Base-by-base conservation (phyloP, 2,888 invertebrate species). In the Zaprionus lineosus region DNA sequence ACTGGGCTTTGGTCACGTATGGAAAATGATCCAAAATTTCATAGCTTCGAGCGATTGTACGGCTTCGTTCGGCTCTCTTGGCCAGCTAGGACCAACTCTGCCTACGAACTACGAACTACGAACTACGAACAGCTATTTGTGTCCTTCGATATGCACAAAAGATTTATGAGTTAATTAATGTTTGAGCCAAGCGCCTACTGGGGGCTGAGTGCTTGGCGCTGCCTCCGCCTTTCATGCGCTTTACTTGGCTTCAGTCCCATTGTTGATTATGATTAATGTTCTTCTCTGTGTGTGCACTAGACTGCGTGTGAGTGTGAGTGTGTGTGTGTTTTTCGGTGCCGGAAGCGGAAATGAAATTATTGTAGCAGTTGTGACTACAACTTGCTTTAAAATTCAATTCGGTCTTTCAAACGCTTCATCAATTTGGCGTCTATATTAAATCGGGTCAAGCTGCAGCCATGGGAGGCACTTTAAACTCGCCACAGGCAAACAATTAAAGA, bases 131-230 rank as follows among this genome's bases (percentile, higher is more conserved):
- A n/a, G 44, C 70, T 71, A 74, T 69, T 78, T 69, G 67, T 79
- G 81, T 63, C 71, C 62, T 77, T 67, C 51, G 68, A 76, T 84
- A 69, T 71, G 71, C 76, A 63, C 61, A 67, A 70, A 79, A 84
- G 84, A 82, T 85, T 85, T 85, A 82, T 85, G 84, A 85, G 86
- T 71, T 82, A 85, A 82, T 82, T 82, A 82, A 82, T 76, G 62
- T 74, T 58, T 50, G 61, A 56, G 51, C 41, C 34, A n/a, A 19
- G 29, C 7, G 14, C 2, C 14, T 21, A 21, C 33, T 40, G 65
- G 31, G 28, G 24, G n/a, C n/a, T n/a, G n/a, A 37, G 47, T 46
- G 37, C 51, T 37, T n/a, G n/a, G 9, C 26, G 21, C 15, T 29
- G 39, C 16, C 8, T 12, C n/a, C 8, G n/a, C 16, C 7, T 21